Base-by-base conservation (phyloP, 1,140 invertebrate species). In the Microplitis mediator region DNA sequence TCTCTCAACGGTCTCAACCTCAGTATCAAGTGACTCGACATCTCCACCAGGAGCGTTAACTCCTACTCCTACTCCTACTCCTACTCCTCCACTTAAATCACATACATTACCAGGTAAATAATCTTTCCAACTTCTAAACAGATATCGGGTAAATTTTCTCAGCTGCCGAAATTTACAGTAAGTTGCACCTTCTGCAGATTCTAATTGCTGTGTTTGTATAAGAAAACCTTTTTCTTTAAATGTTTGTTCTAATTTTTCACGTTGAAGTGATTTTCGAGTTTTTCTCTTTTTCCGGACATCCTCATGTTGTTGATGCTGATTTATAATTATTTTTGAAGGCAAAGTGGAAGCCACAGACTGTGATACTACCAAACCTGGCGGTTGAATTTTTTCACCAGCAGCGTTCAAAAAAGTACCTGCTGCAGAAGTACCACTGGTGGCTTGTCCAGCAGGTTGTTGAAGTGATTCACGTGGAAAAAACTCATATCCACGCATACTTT, bases 81-180 rank as follows among this genome's bases (percentile, higher is more conserved):
- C 23, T 23, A 23, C 23, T 23, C 23, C 77, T 0, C 77, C 82
- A 0, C 79, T 85, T 39, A 88, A 76, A 58, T 89, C 87, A 45
- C 87, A 79, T 51, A 95, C 89, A 73, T 94, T 93, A 0, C 93
- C 94, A 0, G 95, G 95, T 16, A 97, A 88, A 83, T 97, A 96
- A 82, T 97, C 94, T 81, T 96, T 96, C 95, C 95, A 97, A 80
- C 94, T 96, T 68, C 95, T 89, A 77, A 97, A 96, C 54, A 97
- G 87, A 83, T 97, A 97, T 35, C 95, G 89, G 0, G 95, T 97
- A 78, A 97, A 97, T 82, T 97, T 97, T 72, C 95, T 89, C 9
- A 97, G 85, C 79, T 97, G 95, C 54, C 95, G 88, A 81, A 97
- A 97, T 84, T 97, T 97, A 85, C 95, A 97, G 79, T 97, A 97